These are phyloP conservation scores for Chlorops oryzae DNA, from an alignment of 1,140 invertebrate genomes.

Conservation along the genomic window DNA sequence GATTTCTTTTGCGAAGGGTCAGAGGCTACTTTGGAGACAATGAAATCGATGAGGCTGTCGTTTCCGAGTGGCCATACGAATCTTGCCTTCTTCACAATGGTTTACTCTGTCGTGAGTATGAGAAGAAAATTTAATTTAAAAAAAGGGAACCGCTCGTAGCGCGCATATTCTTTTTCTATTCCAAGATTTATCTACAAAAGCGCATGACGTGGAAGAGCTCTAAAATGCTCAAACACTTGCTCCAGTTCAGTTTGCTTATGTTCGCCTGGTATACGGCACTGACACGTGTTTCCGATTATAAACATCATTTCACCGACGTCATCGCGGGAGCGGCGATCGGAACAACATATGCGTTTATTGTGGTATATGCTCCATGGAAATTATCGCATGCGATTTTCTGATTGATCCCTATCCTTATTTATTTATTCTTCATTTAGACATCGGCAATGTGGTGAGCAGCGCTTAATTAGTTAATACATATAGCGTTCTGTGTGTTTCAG, in stretches of 20 bases:
- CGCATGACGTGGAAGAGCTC: slow-evolving; percentile 65
- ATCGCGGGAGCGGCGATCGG: slow-evolving; percentile 55
- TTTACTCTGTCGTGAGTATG: too few species aligned
- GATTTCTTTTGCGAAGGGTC: slow-evolving; percentile 57
- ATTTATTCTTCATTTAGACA: slow-evolving; percentile 16
- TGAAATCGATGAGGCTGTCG: slow-evolving; percentile 69
- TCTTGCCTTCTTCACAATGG: slow-evolving; percentile 72
- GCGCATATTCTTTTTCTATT: slow-evolving; percentile 22
- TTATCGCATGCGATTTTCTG: neutral
- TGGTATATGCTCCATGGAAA: too few species aligned
- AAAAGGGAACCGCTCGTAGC: neutral
- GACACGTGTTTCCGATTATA: slow-evolving; percentile 87
- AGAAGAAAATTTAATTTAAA: too few species aligned
- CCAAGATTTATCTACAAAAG: slow-evolving; percentile 78
- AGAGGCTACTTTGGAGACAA: slow-evolving; percentile 50
- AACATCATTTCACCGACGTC: slow-evolving; percentile 82
- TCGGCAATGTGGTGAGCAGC: slow-evolving; percentile 26
- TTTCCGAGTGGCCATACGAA: slow-evolving; percentile 79
- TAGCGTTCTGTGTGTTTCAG: too few species aligned
- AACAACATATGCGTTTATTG: slow-evolving; percentile 51
- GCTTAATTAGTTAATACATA: too few species aligned
- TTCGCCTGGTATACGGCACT: slow-evolving; percentile 76
- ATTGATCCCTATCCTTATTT: neutral
- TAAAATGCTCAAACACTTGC: slow-evolving; percentile 64
- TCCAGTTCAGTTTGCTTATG: slow-evolving; percentile 67